phyloP scores from a whole-genome alignment of 1,140 invertebrate genomes.

The Neuroterus valhalla region DNA sequence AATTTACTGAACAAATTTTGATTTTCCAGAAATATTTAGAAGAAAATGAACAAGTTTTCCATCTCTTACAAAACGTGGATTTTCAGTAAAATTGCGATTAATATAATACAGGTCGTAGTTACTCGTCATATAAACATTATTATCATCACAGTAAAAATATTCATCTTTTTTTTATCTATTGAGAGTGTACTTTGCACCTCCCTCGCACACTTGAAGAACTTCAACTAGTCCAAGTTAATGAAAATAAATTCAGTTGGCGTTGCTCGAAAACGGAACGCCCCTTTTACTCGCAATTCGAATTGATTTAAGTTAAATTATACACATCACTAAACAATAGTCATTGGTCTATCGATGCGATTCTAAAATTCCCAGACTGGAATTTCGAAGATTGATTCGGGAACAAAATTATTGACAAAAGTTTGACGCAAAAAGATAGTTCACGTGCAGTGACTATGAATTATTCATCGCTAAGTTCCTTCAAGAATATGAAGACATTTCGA shows the following conservation, averaged over 20 bases:
- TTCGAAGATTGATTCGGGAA: not conserved
- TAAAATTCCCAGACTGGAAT: slow-evolving; percentile 17
- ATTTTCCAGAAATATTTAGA: slow-evolving; percentile 26
- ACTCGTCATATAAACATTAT: slow-evolving; percentile 75
- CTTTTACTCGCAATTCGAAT: slow-evolving; percentile 10
- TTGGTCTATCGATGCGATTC: slow-evolving; percentile 68
- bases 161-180: slow-evolving; percentile 62
- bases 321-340: slow-evolving; percentile 69
- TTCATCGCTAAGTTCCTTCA: slow-evolving; percentile 17
- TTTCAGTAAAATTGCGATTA: slow-evolving; percentile 42
- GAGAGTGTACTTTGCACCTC: slow-evolving; percentile 53
- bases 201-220: not conserved
- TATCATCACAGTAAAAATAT: slow-evolving; percentile 77
- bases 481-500: not conserved
- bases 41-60: slow-evolving; percentile 37
- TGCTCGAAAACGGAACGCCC: slow-evolving; percentile 7
- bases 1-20: slow-evolving; percentile 31
- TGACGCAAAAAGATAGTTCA: slow-evolving; percentile 19
- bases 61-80: slow-evolving; percentile 39
- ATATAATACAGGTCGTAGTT: slow-evolving; percentile 68
- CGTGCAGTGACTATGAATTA: slow-evolving; percentile 45
- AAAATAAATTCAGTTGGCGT: slow-evolving; percentile 16
- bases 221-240: not conserved
- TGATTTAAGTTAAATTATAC: slow-evolving; percentile 52
- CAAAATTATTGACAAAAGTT: not conserved